These are phyloP conservation scores for Chelidonichthys spinosus DNA, from an alignment of 2,797 vertebrate genomes.

Conservation along the genomic window DNA sequence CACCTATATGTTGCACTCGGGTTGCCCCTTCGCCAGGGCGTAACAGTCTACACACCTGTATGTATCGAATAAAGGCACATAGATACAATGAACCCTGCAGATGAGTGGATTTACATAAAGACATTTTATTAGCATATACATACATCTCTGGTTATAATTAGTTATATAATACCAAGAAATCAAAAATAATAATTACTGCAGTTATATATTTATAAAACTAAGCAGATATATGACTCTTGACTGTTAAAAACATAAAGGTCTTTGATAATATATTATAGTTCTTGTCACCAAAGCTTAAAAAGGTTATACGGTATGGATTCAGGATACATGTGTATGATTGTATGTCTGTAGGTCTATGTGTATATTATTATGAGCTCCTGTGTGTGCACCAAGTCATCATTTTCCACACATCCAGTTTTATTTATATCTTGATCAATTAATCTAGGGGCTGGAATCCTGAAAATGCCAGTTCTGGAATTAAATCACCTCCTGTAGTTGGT, in stretches of 20 bases:
- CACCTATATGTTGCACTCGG: no score
- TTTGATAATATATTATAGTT: constrained; percentile 72
- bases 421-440: not conserved
- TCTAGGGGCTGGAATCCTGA: not conserved
- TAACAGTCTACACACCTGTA: not conserved
- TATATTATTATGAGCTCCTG: constrained; percentile 30
- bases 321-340: constrained; percentile 39
- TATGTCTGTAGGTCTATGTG: constrained; percentile 34
- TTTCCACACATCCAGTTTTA: constrained; percentile 27
- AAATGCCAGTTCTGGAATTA: not conserved
- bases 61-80: not conserved
- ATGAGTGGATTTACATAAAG: constrained; percentile 75
- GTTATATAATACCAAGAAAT: constrained; percentile 80
- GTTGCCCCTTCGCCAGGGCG: no score
- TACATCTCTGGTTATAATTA: constrained; percentile 82
- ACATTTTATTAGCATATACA: constrained; percentile 83
- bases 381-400: constrained; percentile 25
- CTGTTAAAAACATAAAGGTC: constrained; percentile 81
- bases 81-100: constrained; percentile 1
- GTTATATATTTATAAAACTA: constrained; percentile 84
- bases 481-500: not conserved
- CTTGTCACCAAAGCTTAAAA: constrained; percentile 74
- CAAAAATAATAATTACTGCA: constrained; percentile 83
- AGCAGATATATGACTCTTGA: constrained; percentile 82
- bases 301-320: constrained; percentile 71